phyloP scores from a whole-genome alignment of 2,113 vertebrate genomes.

The Galemys pyrenaicus region DNA sequence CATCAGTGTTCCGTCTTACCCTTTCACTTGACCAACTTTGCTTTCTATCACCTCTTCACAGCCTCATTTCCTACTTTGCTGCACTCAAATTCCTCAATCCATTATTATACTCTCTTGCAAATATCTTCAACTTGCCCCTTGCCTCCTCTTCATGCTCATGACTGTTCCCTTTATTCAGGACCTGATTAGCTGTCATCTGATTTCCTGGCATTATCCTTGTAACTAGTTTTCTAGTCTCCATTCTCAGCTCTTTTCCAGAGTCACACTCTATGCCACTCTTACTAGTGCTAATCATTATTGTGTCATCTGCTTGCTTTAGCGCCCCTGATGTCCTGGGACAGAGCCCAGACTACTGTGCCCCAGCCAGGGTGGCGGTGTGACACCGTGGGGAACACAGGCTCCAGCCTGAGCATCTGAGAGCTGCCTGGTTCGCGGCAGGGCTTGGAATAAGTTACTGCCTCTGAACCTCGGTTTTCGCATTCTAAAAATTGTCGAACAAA shows the following conservation, averaged over 20 bases:
- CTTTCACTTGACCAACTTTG: background rate
- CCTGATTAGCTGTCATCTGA: background rate
- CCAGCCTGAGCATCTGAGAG: background rate
- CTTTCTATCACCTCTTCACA: background rate
- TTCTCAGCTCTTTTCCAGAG: background rate
- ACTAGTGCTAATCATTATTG: background rate
- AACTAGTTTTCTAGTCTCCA: background rate
- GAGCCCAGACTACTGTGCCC: background rate
- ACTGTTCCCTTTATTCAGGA: background rate
- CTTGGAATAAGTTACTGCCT: background rate
- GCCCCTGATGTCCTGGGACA: background rate
- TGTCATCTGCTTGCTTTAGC: background rate
- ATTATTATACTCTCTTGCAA: background rate
- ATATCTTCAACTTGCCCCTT: background rate
- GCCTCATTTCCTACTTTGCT: background rate
- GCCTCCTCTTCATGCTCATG: no score
- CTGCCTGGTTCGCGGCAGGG: background rate
- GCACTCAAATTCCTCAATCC: background rate
- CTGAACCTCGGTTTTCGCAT: background rate
- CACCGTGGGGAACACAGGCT: accelerated
- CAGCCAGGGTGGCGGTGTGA: background rate
- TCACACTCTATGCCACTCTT: background rate
- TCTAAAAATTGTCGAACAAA: background rate
- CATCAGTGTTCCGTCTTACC: background rate
- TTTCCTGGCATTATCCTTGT: background rate